A percentile compares a stretch with the other conserved stretches of the same genome.
phyloP scores from a whole-genome alignment of 2,113 vertebrate species.

The Triplophysa dalaica region DNA sequence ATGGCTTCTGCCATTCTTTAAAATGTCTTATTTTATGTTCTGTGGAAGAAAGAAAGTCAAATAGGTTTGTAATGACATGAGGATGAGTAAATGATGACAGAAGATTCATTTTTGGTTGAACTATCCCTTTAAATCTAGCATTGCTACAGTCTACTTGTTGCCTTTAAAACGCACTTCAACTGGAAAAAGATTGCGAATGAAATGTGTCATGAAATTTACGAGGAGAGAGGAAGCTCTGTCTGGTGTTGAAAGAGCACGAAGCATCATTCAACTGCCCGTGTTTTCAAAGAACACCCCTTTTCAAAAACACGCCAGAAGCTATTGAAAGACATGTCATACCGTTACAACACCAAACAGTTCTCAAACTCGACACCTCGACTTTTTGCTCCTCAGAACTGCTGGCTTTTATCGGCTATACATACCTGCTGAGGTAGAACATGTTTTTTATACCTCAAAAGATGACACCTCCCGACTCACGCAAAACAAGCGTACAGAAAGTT shows the following conservation, averaged over 20 bases:
- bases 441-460: conserved; percentile 16
- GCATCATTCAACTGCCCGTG: conserved; percentile 69
- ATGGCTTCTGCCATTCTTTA: too few relatives aligned
- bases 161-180: conserved; percentile 56
- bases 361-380: conserved; percentile 5
- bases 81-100: too few relatives aligned
- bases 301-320: conserved; percentile 36
- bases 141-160: conserved; percentile 25
- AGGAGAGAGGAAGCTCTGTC: conserved; percentile 56
- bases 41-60: too few relatives aligned
- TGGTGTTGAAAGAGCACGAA: conserved; percentile 66
- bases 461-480: background rate
- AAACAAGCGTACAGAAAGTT: conserved; percentile 6
- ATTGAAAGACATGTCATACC: conserved; percentile 47
- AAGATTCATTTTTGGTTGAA: too few relatives aligned
- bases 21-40: too few relatives aligned
- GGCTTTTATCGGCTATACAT: conserved; percentile 16
- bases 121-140: background rate
- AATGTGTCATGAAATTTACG: conserved; percentile 68
- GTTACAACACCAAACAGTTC: conserved; percentile 35
- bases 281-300: conserved; percentile 54
- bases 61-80: too few relatives aligned
- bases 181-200: conserved; percentile 67
- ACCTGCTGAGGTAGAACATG: conserved; percentile 22
- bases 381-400: conserved; percentile 7